Evolutionary conservation across 2,113 vertebrate genomes (phyloP), one percentile per base, ranked within the genome.

Genomic region (Melanotaenia duboulayi): DNA sequence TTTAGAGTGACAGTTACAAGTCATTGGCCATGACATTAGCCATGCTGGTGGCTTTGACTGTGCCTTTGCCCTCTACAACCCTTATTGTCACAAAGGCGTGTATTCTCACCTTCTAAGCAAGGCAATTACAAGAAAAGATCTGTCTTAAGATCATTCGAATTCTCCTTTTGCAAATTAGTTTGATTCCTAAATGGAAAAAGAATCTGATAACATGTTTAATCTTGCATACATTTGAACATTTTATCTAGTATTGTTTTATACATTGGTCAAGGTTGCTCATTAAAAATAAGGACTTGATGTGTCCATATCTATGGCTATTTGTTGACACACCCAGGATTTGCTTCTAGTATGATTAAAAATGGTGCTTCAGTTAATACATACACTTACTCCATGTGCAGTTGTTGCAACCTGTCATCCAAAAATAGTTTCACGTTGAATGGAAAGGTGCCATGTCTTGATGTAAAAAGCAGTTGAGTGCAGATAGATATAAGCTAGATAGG

Each of bases 21-120:
- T 72, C 77, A 80, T 66, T 71, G 83, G 80, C 76, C 81, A 52
- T 86, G 83, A 82, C 84, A 85, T 87, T 77, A 72, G 68, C 80
- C 67, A 44, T 65, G 78, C 48, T 64, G 65, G 67, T 84, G 78
- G 52, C 75, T 86, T 83, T 85, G 83, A 84, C 83, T 73, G 23
- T 80, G 59, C 14, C 69, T 81, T 66, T 76, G 70, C 58, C 64
- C 76, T 80, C 28, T 46, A 68, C 64, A 65, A 17, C 54, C 48
- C 59, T 59, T 20, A n/a, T 9, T 81, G 68, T 63, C 74, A 81
- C 42, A 23, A 42, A 83, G 35, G 80, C 68, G 68, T 65, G 42
- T 57, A 35, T 73, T 72, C 51, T 54, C 68, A 74, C 59, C 71
- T 58, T 56, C 56, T 55, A 54, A 58, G 70, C 16, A 44, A 42